phyloP scores from a whole-genome alignment of 2,797 vertebrate species.

The Enoplosus armatus region DNA sequence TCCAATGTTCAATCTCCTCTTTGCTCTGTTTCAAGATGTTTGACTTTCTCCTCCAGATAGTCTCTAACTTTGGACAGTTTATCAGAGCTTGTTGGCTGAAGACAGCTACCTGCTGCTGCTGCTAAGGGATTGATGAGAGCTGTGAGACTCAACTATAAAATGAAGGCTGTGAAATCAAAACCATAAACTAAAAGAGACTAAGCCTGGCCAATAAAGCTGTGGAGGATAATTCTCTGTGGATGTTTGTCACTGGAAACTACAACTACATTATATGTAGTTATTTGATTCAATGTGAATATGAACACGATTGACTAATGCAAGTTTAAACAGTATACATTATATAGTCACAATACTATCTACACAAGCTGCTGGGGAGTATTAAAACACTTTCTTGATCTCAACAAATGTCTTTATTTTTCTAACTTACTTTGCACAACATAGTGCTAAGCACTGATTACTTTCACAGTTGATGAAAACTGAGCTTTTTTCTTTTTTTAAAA shows the following conservation, averaged over 20 bases:
- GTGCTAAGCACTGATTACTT: not conserved
- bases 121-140: not conserved
- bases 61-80: not conserved
- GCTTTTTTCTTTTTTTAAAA: too few relatives aligned
- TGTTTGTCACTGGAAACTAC: not conserved
- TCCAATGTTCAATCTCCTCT: not conserved
- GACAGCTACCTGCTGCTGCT: not conserved
- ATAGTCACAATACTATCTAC: not conserved
- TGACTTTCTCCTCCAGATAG: not conserved
- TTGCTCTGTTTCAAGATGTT: conserved; percentile 1
- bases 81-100: not conserved
- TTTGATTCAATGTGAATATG: not conserved
- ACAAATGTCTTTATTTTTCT: too few relatives aligned
- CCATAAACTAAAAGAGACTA: not conserved
- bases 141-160: not conserved
- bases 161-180: not conserved
- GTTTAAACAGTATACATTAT: not conserved
- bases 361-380: not conserved
- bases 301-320: not conserved
- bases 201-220: not conserved
- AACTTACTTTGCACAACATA: not conserved
- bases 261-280: not conserved
- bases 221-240: not conserved
- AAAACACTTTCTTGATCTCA: not conserved
- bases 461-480: too few relatives aligned